A percentile compares a stretch with the other conserved stretches of the same genome.
phyloP scores from a whole-genome alignment of 2,888 invertebrate species.

The Microchrysa polita region DNA sequence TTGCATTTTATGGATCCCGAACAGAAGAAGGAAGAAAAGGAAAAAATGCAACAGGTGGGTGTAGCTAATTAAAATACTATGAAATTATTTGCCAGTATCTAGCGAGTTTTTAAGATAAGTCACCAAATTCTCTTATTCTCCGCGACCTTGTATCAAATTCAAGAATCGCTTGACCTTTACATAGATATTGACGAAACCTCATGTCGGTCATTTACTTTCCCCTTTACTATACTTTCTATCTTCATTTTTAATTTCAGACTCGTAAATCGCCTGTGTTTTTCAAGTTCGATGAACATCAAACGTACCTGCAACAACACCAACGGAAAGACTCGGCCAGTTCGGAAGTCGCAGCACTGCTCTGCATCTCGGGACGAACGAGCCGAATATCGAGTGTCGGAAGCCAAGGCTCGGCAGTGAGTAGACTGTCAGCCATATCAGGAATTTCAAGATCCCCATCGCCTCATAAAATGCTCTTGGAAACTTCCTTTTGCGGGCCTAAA shows the following conservation, averaged over 20 bases:
- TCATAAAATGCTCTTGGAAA: conserved; percentile 90
- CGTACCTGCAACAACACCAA: conserved; percentile 69
- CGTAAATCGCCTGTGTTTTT: conserved; percentile 65
- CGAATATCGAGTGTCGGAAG: conserved; percentile 84
- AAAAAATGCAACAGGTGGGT: conserved; percentile 57
- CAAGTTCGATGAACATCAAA: conserved; percentile 64
- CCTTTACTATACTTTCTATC: background rate
- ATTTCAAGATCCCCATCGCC: conserved; percentile 83
- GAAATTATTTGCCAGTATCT: too few species aligned
- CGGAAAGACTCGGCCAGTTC: conserved; percentile 80
- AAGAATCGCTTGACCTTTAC: too few species aligned
- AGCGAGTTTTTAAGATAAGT: too few species aligned
- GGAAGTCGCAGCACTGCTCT: conserved; percentile 78
- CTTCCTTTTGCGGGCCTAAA: conserved; percentile 89
- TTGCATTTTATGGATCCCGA: conserved; percentile 80
- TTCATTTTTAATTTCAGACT: conserved; percentile 50
- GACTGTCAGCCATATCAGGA: conserved; percentile 66
- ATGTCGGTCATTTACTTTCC: too few species aligned
- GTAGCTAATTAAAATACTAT: background rate
- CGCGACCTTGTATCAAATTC: too few species aligned
- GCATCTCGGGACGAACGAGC: conserved; percentile 81
- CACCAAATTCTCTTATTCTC: too few species aligned
- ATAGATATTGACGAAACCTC: too few species aligned
- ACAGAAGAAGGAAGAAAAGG: conserved; percentile 64
- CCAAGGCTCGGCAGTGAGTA: conserved; percentile 74